These are phyloP conservation scores for Watsonalla cultraria DNA, from an alignment of 2,888 invertebrate genomes.

Conservation along the genomic window DNA sequence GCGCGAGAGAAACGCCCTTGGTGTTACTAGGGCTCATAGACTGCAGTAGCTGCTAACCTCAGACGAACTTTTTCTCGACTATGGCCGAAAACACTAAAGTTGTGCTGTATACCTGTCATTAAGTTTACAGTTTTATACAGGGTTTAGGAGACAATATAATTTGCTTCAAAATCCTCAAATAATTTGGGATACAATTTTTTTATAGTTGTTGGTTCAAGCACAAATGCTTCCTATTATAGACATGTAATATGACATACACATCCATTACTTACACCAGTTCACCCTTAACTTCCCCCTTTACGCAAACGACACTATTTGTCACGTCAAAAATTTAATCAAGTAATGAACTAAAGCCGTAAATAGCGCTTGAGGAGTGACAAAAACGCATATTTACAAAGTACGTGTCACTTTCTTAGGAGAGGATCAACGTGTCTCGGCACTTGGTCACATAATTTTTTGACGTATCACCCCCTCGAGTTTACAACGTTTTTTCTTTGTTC, in stretches of 20 bases:
- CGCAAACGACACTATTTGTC: neutral
- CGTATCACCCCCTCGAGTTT: slow-evolving; percentile 51
- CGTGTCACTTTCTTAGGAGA: slow-evolving; percentile 8
- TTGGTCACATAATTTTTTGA: slow-evolving; percentile 59
- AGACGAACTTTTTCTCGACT: too few relatives aligned
- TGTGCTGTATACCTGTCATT: too few relatives aligned
- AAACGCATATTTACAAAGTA: neutral
- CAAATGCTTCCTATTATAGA: neutral
- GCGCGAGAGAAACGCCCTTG: too few relatives aligned
- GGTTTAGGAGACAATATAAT: too few relatives aligned
- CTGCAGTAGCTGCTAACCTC: too few relatives aligned
- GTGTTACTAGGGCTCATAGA: too few relatives aligned
- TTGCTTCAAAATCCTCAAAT: too few relatives aligned
- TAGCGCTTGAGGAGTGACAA: neutral
- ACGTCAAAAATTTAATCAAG: slow-evolving; percentile 9
- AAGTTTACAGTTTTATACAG: too few relatives aligned
- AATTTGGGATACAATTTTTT: too few relatives aligned
- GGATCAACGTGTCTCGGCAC: slow-evolving; percentile 18
- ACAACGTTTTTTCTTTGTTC: slow-evolving; percentile 55
- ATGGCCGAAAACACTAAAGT: too few relatives aligned
- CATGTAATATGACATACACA: neutral
- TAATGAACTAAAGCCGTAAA: slow-evolving; percentile 9
- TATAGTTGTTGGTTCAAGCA: too few relatives aligned
- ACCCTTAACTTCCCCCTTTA: neutral
- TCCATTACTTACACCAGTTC: neutral